Base-by-base conservation (phyloP, 2,797 vertebrate genomes). In the Lepilemur septentrionalis region DNA sequence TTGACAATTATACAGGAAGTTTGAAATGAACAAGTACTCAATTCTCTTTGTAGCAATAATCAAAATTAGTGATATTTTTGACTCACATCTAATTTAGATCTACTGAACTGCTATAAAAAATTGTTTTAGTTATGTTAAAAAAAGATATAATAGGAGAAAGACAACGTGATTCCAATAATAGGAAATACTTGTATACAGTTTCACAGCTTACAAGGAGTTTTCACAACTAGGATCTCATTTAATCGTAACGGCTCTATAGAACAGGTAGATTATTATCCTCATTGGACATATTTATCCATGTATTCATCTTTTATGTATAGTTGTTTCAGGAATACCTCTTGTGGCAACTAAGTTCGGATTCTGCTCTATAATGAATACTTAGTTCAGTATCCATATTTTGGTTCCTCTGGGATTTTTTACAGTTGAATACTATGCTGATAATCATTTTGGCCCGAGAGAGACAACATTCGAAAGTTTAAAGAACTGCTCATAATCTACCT, bases 1-100 rank as follows among this genome's bases (percentile, higher is more conserved):
- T 76, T 96, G 97, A 98, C 76, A 97, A 97, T 92, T 98, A 96
- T 89, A 86, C 63, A 97, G 95, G 95, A 97, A 91, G 89, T 80
- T 20, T 92, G 72, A 98, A 93, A 52, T 83, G 88, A 98, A 72
- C 87, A 96, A 96, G 79, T 86, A 89, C 30, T 69, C 43, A 72
- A 61, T 78, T 96, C 89, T 97, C 94, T 95, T 96, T 95, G 93
- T 72, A 97, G 90, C 97, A 98, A 72, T 38, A 98, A 97, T 73
- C 75, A 97, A 94, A 96, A 97, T 96, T 96, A 94, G 94, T 84
- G 95, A 95, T 90, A 73, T 94, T 91, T 96, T 91, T 95, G 82
- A 98, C 89, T 94, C 78, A 93, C 69, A 96, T 96, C 80, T 97
- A 72, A 86, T 97, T 97, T 50, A 96, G 88, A 97, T 96, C 75